Evolutionary conservation across 2,797 vertebrate genomes (phyloP).

Genomic region (Xenopus petersii): DNA sequence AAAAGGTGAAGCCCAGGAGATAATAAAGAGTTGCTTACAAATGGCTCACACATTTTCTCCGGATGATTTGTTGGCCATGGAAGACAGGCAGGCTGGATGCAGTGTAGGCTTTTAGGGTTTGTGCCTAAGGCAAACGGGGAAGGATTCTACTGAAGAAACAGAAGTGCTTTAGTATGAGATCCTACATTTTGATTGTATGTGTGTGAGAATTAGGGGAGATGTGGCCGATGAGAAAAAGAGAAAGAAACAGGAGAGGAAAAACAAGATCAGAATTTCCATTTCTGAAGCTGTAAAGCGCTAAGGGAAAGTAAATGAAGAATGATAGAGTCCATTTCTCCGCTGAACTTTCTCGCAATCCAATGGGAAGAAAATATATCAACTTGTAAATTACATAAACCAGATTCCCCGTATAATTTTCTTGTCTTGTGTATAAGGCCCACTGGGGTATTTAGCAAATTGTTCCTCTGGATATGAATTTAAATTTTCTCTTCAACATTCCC

Average conservation of each 20-base stretch:
- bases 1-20: constrained; percentile 2
- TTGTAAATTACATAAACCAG: too few species aligned
- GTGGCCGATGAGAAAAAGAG: background rate
- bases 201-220: background rate
- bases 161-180: background rate
- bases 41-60: background rate
- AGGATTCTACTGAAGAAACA: background rate
- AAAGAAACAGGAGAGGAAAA: background rate
- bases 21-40: constrained; percentile 2
- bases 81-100: background rate
- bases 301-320: too few species aligned
- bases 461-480: too few species aligned
- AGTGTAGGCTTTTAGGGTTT: background rate
- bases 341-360: too few species aligned
- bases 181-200: background rate
- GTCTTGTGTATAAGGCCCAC: too few species aligned
- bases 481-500: too few species aligned
- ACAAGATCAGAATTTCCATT: background rate
- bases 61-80: background rate
- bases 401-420: too few species aligned
- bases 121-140: background rate
- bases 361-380: too few species aligned
- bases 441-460: too few species aligned
- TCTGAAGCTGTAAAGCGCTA: background rate
- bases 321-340: too few species aligned